phyloP scores from a whole-genome alignment of 1,140 invertebrate species.

The Drosophila suzukii region DNA sequence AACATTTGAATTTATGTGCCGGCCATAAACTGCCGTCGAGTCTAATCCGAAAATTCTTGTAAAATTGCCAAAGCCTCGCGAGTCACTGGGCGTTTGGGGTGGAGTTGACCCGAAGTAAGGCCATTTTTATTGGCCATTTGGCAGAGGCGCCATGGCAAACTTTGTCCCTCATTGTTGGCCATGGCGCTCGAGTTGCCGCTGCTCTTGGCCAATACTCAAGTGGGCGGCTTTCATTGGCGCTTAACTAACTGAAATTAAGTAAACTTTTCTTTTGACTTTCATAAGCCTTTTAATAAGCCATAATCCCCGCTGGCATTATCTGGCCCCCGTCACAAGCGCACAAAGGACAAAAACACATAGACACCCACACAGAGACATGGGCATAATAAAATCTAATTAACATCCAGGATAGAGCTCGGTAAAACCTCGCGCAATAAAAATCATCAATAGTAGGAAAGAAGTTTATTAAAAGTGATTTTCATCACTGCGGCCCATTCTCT shows the following conservation, averaged over 20 bases:
- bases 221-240: constrained; percentile 77
- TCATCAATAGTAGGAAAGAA: constrained; percentile 77
- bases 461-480: constrained; percentile 82
- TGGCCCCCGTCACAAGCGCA: constrained; percentile 29
- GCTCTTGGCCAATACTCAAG: constrained; percentile 69
- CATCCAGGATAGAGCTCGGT: constrained; percentile 58
- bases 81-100: background rate
- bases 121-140: constrained; percentile 78
- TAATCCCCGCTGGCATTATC: constrained; percentile 74
- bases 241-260: constrained; percentile 83
- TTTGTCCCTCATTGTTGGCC: constrained; percentile 25
- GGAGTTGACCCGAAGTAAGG: constrained; percentile 43
- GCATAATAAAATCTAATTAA: constrained; percentile 82
- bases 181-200: constrained; percentile 24
- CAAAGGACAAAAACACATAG: constrained; percentile 45
- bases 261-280: constrained; percentile 83
- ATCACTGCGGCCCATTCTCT: constrained; percentile 41
- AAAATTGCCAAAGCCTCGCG: constrained; percentile 56
- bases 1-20: constrained; percentile 72
- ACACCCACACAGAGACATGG: constrained; percentile 19
- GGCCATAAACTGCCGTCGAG: constrained; percentile 62
- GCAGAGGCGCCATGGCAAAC: constrained; percentile 49
- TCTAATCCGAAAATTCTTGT: constrained; percentile 75
- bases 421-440: constrained; percentile 72
- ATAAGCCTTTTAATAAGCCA: constrained; percentile 83